These are phyloP conservation scores for Morone chrysops DNA, from an alignment of 2,113 vertebrate genomes.

Conservation along the genomic window DNA sequence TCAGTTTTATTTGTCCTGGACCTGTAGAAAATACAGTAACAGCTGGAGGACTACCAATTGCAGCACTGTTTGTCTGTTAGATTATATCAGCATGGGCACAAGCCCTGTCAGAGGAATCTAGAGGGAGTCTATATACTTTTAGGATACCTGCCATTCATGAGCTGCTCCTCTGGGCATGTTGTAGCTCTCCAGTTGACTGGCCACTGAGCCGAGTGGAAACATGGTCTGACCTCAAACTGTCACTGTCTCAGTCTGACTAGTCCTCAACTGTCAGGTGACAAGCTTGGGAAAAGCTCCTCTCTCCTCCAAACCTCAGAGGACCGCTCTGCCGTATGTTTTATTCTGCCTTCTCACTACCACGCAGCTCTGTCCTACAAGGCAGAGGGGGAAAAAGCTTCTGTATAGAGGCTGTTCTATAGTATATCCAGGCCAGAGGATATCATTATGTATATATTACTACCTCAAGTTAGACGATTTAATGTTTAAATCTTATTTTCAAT, in stretches of 20 bases:
- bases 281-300: conserved; percentile 38
- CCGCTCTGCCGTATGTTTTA: conserved; percentile 22
- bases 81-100: conserved; percentile 17
- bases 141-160: conserved; percentile 49
- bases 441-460: not conserved
- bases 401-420: not conserved
- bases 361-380: conserved; percentile 6
- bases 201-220: conserved; percentile 43
- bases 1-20: not conserved
- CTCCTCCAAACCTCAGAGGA: conserved; percentile 29
- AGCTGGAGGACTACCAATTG: not conserved
- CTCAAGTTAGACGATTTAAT: not conserved
- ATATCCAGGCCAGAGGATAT: not conserved
- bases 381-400: not conserved
- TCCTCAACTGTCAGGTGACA: conserved; percentile 51
- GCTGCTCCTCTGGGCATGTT: conserved; percentile 6
- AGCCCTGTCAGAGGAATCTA: conserved; percentile 16
- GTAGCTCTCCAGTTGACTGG: conserved; percentile 13
- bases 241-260: conserved; percentile 49
- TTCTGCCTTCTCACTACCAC: not conserved
- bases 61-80: not conserved
- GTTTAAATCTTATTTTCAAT: not conserved
- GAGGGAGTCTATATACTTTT: conserved; percentile 16
- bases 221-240: conserved; percentile 75
- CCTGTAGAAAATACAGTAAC: not conserved